Evolutionary conservation across 2,113 vertebrate genomes (phyloP), one percentile per base, ranked within the genome.

Genomic region (Pedionomus torquatus): DNA sequence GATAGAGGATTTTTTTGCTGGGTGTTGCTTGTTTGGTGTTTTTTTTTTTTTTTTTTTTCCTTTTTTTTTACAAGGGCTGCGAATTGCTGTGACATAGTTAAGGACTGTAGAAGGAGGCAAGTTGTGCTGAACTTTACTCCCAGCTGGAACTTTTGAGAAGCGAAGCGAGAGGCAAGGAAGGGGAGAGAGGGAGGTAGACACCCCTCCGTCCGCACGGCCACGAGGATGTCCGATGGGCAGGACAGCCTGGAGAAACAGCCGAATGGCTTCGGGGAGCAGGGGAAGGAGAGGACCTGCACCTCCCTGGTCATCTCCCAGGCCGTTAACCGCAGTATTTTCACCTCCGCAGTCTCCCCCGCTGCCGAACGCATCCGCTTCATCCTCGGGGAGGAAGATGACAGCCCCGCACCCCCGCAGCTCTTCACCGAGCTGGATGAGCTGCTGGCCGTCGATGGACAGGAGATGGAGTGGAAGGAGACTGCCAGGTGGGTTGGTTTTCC

Each of bases 401-500:
- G 99, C 41, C 99, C 99, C 0, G 98, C 99, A 0, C 99, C 99
- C 7, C 99, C 99, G 1, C 99, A 99, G 84, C 99, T 99, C 97
- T 99, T 99, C 98, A 99, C 99, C 0, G 99, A 99, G 98, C 96
- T 99, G 98, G 99, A 99, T 28, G 99, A 99, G 63, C 98, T 99
- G 17, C 98, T 99, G 97, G 98, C 99, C 2, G 97, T 99, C 69
- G 99, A 99, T 8, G 99, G 99, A 19, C 99, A 99, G 95, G 99
- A 99, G 97, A 99, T 99, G 99, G 99, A 99, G 71, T 99, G 99
- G 99, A 99, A 99, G 96, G 99, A 99, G 97, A 99, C 99, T 3
- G 99, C 99, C 37, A 99, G 99, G 99, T 99, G 98, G 98, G 98
- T 74, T 44, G 52, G 13, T 72, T 82, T 91, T 68, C 26, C 74